Evolutionary conservation across 1,140 invertebrate species (phyloP), one percentile per base, ranked within the genome.

Genomic region (Drosophila eugracilis): DNA sequence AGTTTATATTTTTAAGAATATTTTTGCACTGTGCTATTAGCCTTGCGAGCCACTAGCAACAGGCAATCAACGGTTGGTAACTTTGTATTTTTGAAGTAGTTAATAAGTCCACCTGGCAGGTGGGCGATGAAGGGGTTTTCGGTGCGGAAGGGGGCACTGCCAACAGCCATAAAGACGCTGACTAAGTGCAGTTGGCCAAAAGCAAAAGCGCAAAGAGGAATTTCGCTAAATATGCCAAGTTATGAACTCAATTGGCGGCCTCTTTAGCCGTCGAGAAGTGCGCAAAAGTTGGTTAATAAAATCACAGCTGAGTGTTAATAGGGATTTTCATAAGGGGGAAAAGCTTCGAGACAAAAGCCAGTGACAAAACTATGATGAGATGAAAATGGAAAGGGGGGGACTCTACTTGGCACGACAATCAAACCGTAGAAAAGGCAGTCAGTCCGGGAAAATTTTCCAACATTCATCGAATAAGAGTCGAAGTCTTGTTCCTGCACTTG

Each of bases 71-170:
- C 59, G 62, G 28, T 24, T 41, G 39, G 55, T 45, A 81, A 88
- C 60, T 88, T 81, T 81, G 58, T 75, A 71, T 78, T 86, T 67
- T 52, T 75, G 14, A 71, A 78, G 83, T 57, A 81, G 75, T 86
- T 88, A 70, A 81, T 86, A 72, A 75, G 55, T 78, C 59, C 39
- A 37, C 42, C 49, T 62, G 63, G 28, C 15, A 14, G 15, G 14
- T 2, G 62, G 10, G 9, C 3, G 30, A 3, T 12, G 3, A 15
- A 42, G 9, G 47, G 9, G n/a, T 5, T 15, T 9, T 4, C 12
- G 41, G 37, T 2, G 19, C 6, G 19, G 19, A 37, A 22, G 9
- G 12, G 50, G 22, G 14, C 7, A 39, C 15, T 54, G 57, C 37
- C 32, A 41, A 42, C 30, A 21, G 60, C 49, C 47, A 62, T 59